A percentile compares a stretch with the other conserved stretches of the same genome.
Evolutionary conservation across 2,113 vertebrate species (phyloP).

Genomic region (Tylochromis polylepis): DNA sequence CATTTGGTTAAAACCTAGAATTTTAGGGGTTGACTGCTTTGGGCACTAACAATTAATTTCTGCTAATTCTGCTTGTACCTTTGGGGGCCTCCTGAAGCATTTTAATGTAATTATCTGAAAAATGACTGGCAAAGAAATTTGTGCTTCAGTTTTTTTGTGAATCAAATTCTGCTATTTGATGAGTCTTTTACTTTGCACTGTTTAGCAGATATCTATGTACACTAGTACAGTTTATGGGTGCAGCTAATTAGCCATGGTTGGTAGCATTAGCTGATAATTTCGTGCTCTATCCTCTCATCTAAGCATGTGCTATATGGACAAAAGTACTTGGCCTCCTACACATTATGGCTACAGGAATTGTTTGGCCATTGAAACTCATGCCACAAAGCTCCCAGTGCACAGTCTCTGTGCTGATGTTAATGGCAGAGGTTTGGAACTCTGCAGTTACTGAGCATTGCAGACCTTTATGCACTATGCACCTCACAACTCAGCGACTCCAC

Average conservation of each 20-base stretch:
- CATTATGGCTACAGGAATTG: background rate
- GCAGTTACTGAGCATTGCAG: background rate
- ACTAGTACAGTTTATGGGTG: background rate
- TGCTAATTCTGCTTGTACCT: background rate
- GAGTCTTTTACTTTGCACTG: background rate
- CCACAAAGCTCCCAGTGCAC: background rate
- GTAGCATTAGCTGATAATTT: background rate
- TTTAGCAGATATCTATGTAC: background rate
- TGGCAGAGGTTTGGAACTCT: background rate
- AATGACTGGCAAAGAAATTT: background rate
- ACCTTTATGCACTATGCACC: background rate
- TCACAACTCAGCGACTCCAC: background rate
- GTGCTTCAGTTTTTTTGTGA: background rate
- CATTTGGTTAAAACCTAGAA: background rate
- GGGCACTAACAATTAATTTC: background rate
- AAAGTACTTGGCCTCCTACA: background rate
- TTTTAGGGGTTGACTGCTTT: background rate
- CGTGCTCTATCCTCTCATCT: background rate
- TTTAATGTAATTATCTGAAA: background rate
- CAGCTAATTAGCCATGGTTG: background rate
- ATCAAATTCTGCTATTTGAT: background rate
- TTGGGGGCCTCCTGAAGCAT: background rate
- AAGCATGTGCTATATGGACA: background rate
- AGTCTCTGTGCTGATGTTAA: background rate
- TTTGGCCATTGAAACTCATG: background rate